phyloP scores from a whole-genome alignment of 2,797 vertebrate species.

The Myotis findleyi region DNA sequence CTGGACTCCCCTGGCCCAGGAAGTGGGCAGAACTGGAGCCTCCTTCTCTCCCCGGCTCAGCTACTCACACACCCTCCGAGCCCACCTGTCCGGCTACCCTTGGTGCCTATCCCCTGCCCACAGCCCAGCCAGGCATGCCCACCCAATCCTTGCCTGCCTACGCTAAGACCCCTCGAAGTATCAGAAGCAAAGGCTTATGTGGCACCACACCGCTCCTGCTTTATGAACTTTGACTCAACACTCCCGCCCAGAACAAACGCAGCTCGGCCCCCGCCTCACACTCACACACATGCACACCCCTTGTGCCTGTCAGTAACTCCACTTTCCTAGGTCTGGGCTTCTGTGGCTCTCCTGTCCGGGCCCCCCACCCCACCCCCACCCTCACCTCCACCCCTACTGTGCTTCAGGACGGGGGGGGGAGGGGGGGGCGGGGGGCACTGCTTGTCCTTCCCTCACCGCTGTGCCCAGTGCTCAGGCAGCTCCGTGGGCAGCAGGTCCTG shows the following conservation, averaged over 20 bases:
- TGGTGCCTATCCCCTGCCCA: background rate
- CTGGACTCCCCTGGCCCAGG: background rate
- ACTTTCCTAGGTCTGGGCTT: background rate
- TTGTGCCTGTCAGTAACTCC: background rate
- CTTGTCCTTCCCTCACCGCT: background rate
- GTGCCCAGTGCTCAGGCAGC: background rate
- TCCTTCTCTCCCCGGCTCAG: background rate
- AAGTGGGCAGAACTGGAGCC: background rate
- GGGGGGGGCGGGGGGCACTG: rapidly evolving
- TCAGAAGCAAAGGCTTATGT: background rate
- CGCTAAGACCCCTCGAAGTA: background rate
- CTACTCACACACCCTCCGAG: background rate
- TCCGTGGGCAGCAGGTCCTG: background rate
- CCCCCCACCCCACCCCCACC: too few species aligned
- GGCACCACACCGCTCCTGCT: background rate
- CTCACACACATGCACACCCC: background rate
- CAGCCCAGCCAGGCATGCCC: background rate
- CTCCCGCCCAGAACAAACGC: background rate
- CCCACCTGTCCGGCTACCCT: background rate
- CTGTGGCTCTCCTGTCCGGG: background rate
- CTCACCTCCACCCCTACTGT: background rate
- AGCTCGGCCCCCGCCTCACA: background rate
- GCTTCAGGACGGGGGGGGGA: background rate
- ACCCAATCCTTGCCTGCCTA: background rate
- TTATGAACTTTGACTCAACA: background rate